These are phyloP conservation scores for Mugil cephalus DNA, from an alignment of 2,113 vertebrate genomes.

Conservation along the genomic window DNA sequence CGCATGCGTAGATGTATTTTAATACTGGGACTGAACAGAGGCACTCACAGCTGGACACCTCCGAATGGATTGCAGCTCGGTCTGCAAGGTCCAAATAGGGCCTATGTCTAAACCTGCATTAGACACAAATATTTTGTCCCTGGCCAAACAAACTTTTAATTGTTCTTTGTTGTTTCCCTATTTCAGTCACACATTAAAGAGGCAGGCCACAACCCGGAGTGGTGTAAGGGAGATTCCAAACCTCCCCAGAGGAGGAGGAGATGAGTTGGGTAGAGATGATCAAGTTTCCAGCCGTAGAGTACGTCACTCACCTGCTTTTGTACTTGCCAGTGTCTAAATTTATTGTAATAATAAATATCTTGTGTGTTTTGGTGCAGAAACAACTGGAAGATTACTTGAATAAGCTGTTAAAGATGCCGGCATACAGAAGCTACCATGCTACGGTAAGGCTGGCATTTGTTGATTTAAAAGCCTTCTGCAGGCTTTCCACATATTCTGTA, in stretches of 20 bases:
- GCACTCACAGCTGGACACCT: too few relatives aligned
- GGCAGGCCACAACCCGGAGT: conserved; percentile 84
- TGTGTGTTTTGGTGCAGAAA: conserved; percentile 82
- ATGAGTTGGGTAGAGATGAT: conserved; percentile 89
- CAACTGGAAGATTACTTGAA: conserved; percentile 97
- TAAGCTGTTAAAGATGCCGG: conserved; percentile 91
- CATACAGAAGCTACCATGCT: conserved; percentile 95
- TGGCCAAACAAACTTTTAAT: too few relatives aligned
- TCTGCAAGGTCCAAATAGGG: too few relatives aligned
- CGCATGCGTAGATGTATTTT: too few relatives aligned
- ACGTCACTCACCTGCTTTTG: accelerated
- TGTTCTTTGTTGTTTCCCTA: too few relatives aligned
- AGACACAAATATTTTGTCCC: too few relatives aligned
- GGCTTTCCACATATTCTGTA: not conserved
- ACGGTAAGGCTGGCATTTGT: conserved; percentile 84
- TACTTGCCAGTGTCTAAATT: too few relatives aligned
- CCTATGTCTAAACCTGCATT: too few relatives aligned
- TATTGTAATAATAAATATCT: too few relatives aligned
- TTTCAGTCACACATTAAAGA: conserved; percentile 90
- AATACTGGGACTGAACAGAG: too few relatives aligned
- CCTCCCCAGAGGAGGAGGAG: conserved; percentile 87
- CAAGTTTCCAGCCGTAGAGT: conserved; percentile 94
- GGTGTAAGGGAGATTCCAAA: conserved; percentile 88
- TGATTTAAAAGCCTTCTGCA: too few relatives aligned
- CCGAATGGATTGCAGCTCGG: too few relatives aligned